phyloP scores from a whole-genome alignment of 1,140 invertebrate genomes.

The Glomeris maerens region DNA sequence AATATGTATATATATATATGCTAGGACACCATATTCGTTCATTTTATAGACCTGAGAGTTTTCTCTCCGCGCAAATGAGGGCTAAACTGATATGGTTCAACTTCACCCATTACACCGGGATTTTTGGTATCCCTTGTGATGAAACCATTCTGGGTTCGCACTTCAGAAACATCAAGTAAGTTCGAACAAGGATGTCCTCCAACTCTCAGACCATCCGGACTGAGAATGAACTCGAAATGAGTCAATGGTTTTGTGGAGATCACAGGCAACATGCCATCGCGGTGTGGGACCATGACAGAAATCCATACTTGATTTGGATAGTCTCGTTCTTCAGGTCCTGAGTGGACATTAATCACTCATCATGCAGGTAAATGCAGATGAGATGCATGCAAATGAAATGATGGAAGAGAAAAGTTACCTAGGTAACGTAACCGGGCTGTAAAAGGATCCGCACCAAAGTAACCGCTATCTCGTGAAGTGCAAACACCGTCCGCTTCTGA shows the following conservation, averaged over 20 bases:
- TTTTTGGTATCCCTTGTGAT: slow-evolving; percentile 25
- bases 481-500: slow-evolving; percentile 26
- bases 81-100: slow-evolving; percentile 29
- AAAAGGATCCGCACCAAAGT: slow-evolving; percentile 31
- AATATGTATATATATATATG: no score
- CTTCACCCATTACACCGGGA: slow-evolving; percentile 21
- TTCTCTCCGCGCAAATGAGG: slow-evolving; percentile 21
- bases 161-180: slow-evolving; percentile 26
- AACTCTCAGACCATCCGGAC: slow-evolving; percentile 25
- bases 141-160: slow-evolving; percentile 24
- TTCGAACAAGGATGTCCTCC: slow-evolving; percentile 32
- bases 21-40: slow-evolving; percentile 9
- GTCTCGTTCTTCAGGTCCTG: slow-evolving; percentile 25
- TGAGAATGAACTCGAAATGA: slow-evolving; percentile 32
- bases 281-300: slow-evolving; percentile 29
- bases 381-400: slow-evolving; percentile 1
- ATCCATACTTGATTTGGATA: slow-evolving; percentile 28
- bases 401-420: slow-evolving; percentile 25
- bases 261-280: slow-evolving; percentile 32
- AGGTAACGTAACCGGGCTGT: slow-evolving; percentile 31
- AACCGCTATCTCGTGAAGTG: slow-evolving; percentile 21
- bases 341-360: not conserved
- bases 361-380: not conserved
- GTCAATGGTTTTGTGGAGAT: slow-evolving; percentile 29
- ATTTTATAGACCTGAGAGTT: slow-evolving; percentile 29